phyloP scores from a whole-genome alignment of 2,797 vertebrate species.

The Melanotaenia trifasciata region DNA sequence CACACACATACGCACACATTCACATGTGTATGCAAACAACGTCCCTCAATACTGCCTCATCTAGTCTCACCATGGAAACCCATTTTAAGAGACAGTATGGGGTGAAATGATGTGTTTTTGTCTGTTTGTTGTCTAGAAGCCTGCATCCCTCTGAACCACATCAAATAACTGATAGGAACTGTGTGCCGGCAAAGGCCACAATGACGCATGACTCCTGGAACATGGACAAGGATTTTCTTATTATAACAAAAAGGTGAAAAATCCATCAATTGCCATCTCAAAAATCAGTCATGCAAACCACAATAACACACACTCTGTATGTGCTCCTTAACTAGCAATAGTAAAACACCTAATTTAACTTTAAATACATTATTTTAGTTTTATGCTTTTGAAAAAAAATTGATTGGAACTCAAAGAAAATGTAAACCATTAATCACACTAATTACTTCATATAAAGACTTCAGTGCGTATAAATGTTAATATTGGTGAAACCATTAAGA shows the following conservation, averaged over 20 bases:
- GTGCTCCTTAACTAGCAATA: not conserved
- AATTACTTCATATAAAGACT: not conserved
- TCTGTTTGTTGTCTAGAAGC: constrained; percentile 17
- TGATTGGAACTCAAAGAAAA: not conserved
- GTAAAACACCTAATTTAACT: not conserved
- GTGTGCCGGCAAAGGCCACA: constrained; percentile 27
- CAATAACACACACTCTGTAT: not conserved
- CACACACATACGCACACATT: not conserved
- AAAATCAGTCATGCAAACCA: not conserved
- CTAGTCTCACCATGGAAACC: constrained; percentile 75
- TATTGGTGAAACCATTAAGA: not conserved
- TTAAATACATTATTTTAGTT: not conserved
- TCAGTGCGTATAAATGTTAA: not conserved
- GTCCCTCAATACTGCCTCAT: constrained; percentile 34
- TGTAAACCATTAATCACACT: not conserved
- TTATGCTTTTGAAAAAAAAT: not conserved
- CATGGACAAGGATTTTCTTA: not conserved
- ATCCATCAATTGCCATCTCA: not conserved
- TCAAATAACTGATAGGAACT: constrained; percentile 22
- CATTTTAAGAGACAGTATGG: constrained; percentile 43
- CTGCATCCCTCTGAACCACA: constrained; percentile 31
- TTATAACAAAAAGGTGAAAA: not conserved
- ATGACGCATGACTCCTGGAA: not conserved
- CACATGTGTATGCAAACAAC: constrained; percentile 36
- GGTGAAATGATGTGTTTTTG: constrained; percentile 40